Evolutionary conservation across 2,797 vertebrate species (phyloP).

Genomic region (Pangasius djambal): DNA sequence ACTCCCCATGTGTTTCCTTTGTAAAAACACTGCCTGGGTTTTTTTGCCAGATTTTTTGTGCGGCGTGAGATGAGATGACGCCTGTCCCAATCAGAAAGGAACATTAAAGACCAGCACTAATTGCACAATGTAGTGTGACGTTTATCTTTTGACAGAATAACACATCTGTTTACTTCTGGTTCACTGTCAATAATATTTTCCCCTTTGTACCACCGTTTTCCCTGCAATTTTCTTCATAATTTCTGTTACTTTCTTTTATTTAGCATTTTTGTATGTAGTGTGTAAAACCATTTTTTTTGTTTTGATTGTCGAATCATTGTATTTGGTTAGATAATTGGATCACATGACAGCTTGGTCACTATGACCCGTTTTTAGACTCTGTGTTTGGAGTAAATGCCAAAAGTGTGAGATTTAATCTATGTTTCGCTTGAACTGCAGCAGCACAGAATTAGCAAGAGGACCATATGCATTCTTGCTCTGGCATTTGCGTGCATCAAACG

Average conservation of each 20-base stretch:
- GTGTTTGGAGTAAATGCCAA: not conserved
- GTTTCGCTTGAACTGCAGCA: not conserved
- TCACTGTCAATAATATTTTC: not conserved
- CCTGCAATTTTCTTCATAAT: not conserved
- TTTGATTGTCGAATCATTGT: not conserved
- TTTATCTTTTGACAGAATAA: not conserved
- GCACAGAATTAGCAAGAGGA: not conserved
- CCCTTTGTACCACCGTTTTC: not conserved
- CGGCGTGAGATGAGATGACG: not conserved
- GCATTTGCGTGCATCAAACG: not conserved
- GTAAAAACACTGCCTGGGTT: not conserved
- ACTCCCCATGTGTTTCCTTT: not conserved
- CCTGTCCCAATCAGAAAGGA: not conserved
- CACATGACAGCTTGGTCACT: not conserved
- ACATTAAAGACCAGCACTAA: no score
- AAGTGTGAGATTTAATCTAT: not conserved
- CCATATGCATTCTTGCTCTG: no score
- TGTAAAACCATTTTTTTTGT: not conserved
- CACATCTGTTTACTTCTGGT: not conserved
- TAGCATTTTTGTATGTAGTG: not conserved
- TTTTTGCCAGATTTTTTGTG: not conserved
- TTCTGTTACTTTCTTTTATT: not conserved
- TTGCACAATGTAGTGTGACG: not conserved
- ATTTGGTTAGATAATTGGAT: not conserved
- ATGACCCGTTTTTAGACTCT: not conserved